Conservation (phyloP, 2,113 vertebrate species). For the Seriola aureovittata region DNA sequence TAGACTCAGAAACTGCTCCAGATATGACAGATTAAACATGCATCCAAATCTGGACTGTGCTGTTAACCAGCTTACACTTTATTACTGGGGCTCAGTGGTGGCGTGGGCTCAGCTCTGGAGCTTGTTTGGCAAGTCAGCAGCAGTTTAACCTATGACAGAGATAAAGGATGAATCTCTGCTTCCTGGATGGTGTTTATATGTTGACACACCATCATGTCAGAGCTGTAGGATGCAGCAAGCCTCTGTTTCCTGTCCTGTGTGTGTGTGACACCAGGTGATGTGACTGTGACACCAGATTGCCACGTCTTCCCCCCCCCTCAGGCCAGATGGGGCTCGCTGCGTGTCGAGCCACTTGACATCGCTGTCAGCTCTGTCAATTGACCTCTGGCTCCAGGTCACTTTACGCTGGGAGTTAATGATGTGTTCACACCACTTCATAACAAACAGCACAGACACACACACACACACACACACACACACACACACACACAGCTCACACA, state of each 20-base stretch:
- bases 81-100: constrained; percentile 40
- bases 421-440: constrained; percentile 79
- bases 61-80: constrained; percentile 55
- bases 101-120: constrained; percentile 31
- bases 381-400: constrained; percentile 82
- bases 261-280: constrained; percentile 46
- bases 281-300: constrained; percentile 72
- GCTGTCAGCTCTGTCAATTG: constrained; percentile 82
- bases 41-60: constrained; percentile 50
- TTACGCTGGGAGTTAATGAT: constrained; percentile 81
- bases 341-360: constrained; percentile 81
- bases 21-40: constrained; percentile 56
- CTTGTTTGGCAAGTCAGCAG: constrained; percentile 32
- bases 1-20: constrained; percentile 14
- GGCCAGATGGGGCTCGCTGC: constrained; percentile 82
- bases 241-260: not conserved
- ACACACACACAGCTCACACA: not conserved
- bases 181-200: not conserved
- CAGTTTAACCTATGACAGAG: constrained; percentile 29
- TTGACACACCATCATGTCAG: not conserved
- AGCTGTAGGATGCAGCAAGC: constrained; percentile 11
- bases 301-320: constrained; percentile 36
- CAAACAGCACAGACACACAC: constrained; percentile 42
- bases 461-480: not conserved
- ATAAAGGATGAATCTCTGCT: constrained; percentile 11